phyloP scores from a whole-genome alignment of 2,113 vertebrate species.

The Anolis carolinensis region DNA sequence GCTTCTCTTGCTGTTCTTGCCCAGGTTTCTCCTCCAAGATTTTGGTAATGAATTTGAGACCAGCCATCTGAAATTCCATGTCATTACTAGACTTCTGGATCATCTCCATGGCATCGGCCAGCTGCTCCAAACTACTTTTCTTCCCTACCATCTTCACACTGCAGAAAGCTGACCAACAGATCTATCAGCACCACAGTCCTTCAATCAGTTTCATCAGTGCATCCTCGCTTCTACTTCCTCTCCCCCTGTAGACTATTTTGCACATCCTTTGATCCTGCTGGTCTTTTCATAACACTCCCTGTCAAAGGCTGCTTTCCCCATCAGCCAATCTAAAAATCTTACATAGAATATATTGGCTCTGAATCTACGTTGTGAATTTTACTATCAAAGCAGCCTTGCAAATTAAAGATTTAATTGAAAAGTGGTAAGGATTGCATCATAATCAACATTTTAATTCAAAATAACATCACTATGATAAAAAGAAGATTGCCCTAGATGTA shows the following conservation, averaged over 20 bases:
- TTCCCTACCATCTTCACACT: constrained; percentile 72
- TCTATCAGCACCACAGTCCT: neutral
- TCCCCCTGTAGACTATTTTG: neutral
- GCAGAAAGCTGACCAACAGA: constrained; percentile 72
- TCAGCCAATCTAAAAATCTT: too few relatives aligned
- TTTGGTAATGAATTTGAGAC: constrained; percentile 76
- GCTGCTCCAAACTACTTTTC: constrained; percentile 76
- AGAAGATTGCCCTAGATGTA: neutral
- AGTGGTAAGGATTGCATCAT: neutral
- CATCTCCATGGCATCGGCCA: constrained; percentile 75
- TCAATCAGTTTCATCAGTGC: neutral
- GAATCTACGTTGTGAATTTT: neutral
- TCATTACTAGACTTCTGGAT: constrained; percentile 79
- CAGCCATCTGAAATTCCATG: constrained; percentile 75
- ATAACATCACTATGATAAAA: neutral
- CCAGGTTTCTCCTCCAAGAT: constrained; percentile 80
- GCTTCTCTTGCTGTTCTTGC: constrained; percentile 50
- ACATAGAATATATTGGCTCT: neutral
- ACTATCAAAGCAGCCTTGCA: neutral
- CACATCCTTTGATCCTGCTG: neutral
- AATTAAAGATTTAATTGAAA: neutral
- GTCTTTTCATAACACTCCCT: neutral
- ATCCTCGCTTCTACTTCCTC: neutral
- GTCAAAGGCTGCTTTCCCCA: too few relatives aligned
- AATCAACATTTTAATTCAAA: neutral